A percentile compares a stretch with the other conserved stretches of the same genome.
Evolutionary conservation across 2,797 vertebrate genomes (phyloP).

Genomic region (Siniperca undulata): DNA sequence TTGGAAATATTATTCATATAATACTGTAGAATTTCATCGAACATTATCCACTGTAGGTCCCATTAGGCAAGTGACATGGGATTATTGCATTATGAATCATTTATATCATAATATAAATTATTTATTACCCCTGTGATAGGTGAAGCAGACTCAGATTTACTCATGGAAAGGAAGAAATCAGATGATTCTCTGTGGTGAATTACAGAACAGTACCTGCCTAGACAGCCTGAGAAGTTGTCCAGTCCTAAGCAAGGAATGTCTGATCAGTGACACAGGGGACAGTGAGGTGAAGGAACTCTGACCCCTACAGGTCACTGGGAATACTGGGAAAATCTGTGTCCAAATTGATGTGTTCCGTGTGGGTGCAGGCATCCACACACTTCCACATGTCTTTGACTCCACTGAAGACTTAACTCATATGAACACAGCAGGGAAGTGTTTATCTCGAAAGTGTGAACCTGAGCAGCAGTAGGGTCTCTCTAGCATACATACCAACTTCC

Average conservation of each 20-base stretch:
- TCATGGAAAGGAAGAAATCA: constrained; percentile 38
- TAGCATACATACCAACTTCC: constrained; percentile 30
- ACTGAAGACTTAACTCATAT: constrained; percentile 25
- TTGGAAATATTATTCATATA: constrained; percentile 53
- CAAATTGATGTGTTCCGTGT: constrained; percentile 16
- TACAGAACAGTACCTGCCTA: constrained; percentile 12
- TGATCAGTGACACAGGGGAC: constrained; percentile 49
- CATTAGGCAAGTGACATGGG: constrained; percentile 64
- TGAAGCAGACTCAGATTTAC: constrained; percentile 50
- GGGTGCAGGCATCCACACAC: constrained; percentile 5
- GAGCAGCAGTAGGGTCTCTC: constrained; percentile 34
- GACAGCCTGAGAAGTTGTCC: constrained; percentile 36
- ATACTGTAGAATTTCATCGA: constrained; percentile 41
- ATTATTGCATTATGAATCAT: constrained; percentile 75
- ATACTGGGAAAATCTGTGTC: constrained; percentile 36
- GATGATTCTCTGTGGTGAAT: constrained; percentile 45
- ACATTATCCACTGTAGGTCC: constrained; percentile 49
- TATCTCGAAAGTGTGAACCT: constrained; percentile 44
- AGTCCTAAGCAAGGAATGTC: constrained; percentile 1
- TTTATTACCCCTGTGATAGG: constrained; percentile 62
- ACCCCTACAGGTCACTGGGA: constrained; percentile 75
- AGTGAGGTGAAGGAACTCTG: constrained; percentile 72
- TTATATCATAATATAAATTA: constrained; percentile 70
- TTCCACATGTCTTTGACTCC: constrained; percentile 42
- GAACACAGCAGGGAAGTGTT: constrained; percentile 42